Evolutionary conservation across 2,888 invertebrate genomes (phyloP).

Genomic region (Erynnis tages): DNA sequence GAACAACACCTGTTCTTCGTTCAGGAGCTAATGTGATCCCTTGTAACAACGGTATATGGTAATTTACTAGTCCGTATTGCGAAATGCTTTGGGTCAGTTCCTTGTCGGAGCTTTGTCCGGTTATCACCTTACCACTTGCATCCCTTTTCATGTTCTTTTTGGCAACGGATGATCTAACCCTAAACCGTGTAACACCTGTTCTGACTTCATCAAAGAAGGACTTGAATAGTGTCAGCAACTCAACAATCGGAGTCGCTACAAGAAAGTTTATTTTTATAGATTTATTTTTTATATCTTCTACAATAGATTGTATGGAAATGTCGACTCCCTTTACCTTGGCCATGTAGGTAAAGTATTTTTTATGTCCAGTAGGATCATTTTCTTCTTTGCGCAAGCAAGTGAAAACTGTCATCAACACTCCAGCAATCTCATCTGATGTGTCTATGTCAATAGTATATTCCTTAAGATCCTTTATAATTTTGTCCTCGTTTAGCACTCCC

Average conservation of each 20-base stretch:
- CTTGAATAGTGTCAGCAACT: slow-evolving; percentile 15
- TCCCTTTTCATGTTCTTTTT: slow-evolving; percentile 20
- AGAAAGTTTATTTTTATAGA: background rate
- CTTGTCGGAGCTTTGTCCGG: background rate
- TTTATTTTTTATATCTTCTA: slow-evolving; percentile 16
- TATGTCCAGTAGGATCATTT: slow-evolving; percentile 27
- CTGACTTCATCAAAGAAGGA: slow-evolving; percentile 34
- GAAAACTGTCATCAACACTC: slow-evolving; percentile 27
- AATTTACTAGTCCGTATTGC: slow-evolving; percentile 29
- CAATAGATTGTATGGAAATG: slow-evolving; percentile 19
- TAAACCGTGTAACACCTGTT: slow-evolving; percentile 34
- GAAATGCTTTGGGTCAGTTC: slow-evolving; percentile 31
- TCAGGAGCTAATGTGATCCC: slow-evolving; percentile 32
- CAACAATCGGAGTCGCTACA: background rate
- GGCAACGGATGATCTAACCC: slow-evolving; percentile 24
- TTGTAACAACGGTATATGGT: slow-evolving; percentile 30
- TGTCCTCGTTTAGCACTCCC: background rate
- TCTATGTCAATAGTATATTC: slow-evolving; percentile 15
- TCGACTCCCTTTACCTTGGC: slow-evolving; percentile 16
- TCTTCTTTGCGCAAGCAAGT: slow-evolving; percentile 31
- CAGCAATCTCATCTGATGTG: slow-evolving; percentile 27
- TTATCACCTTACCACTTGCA: background rate
- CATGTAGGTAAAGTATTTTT: slow-evolving; percentile 13
- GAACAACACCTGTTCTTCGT: slow-evolving; percentile 31
- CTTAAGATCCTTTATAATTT: background rate